phyloP scores from a whole-genome alignment of 2,113 vertebrate species.

The Tachuris rubrigastra region DNA sequence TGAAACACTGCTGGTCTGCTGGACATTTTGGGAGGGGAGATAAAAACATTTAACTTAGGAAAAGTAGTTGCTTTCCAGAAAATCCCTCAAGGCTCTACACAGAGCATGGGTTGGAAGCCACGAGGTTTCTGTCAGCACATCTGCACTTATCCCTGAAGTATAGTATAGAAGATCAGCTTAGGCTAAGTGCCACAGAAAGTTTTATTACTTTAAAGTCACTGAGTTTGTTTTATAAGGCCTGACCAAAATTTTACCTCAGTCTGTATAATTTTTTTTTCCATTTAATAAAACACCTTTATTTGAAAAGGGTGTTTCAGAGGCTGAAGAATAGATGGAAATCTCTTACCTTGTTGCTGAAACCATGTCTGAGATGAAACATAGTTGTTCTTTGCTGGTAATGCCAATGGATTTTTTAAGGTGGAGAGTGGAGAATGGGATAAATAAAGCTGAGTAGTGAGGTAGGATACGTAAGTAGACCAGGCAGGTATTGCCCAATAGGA shows the following conservation, averaged over 20 bases:
- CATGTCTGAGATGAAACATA: neutral
- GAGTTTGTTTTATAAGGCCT: neutral
- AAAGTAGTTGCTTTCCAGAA: constrained; percentile 1
- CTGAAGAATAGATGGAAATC: neutral
- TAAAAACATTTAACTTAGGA: neutral
- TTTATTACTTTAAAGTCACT: neutral
- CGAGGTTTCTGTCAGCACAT: neutral
- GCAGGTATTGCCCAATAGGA: neutral
- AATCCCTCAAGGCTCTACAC: neutral
- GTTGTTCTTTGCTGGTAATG: neutral
- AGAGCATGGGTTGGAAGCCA: neutral
- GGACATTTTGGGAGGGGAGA: neutral
- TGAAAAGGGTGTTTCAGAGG: neutral
- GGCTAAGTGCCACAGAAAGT: neutral
- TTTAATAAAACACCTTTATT: neutral
- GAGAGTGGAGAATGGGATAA: neutral
- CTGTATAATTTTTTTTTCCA: neutral
- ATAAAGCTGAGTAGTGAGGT: neutral
- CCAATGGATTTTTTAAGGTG: neutral
- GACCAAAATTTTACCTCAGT: neutral
- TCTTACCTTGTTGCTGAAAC: neutral
- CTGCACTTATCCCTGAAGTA: neutral
- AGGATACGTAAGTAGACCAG: neutral
- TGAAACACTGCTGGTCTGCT: neutral
- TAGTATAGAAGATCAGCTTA: neutral